Base-by-base conservation (phyloP, 2,113 vertebrate species). In the Butastur rufipennis region DNA sequence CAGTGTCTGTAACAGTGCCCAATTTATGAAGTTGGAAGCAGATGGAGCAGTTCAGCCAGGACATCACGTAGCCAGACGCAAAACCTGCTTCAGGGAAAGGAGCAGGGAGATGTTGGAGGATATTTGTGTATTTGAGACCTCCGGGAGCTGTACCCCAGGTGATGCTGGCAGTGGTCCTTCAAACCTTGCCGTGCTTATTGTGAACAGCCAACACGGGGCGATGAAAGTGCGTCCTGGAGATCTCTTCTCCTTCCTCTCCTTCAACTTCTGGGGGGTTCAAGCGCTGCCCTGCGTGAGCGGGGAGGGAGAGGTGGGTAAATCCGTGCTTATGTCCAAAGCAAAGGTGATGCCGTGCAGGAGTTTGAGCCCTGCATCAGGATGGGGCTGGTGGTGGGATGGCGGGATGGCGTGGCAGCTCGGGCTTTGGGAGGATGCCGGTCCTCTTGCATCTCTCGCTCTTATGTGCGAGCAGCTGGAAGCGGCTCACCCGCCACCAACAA, bases 211-310 rank as follows among this genome's bases (percentile, higher is more conserved):
- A 1, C 6, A 0, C 7, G 29, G 50, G 74, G 22, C 0, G 2
- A 14, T 29, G 56, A 25, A 32, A 32, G 14, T 62, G 26, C 19
- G 9, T 88, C 48, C 48, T 38, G 55, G 38, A 50, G 14, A 26
- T 42, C 23, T 63, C n/a, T 32, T 81, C 48, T 61, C n/a, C 59
- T 75, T 81, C 67, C 12, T 75, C 29, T 55, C 21, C 38, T 36
- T 67, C 43, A 38, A 5, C 18, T 68, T 65, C 29, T 40, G 7
- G 36, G 22, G 45, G 16, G 3, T 40, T 40, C 32, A 29, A 6
- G 53, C 0, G 0, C 36, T 0, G 0, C 55, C 31, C 11, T n/a
- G 2, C 0, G 1, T 38, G 72, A 40, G 36, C 0, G 0, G 4
- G n/a, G n/a, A 72, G n/a, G 21, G 52, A 26, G 58, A 6, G 25